These are phyloP conservation scores for Centroberyx gerrardi DNA, from an alignment of 2,797 vertebrate genomes.

Conservation along the genomic window DNA sequence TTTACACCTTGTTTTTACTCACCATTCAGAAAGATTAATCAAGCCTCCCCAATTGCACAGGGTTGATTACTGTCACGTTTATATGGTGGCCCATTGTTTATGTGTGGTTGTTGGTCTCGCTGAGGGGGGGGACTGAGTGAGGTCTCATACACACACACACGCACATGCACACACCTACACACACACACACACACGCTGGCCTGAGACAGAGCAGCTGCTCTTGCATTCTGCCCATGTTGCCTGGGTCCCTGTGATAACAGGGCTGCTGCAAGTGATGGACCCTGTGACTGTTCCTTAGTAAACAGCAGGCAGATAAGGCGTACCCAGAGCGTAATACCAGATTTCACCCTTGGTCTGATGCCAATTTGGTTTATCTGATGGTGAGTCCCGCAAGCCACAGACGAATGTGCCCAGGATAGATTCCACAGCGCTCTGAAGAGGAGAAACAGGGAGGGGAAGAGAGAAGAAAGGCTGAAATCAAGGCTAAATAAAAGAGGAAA, in stretches of 20 bases:
- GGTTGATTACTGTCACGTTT: slow-evolving; percentile 52
- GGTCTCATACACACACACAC: slow-evolving; percentile 15
- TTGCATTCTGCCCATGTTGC: slow-evolving; percentile 67
- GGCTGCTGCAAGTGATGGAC: slow-evolving; percentile 75
- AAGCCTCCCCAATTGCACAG: slow-evolving; percentile 21
- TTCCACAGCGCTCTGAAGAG: slow-evolving; percentile 35
- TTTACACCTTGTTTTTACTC: slow-evolving; percentile 32
- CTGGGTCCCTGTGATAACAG: slow-evolving; percentile 81
- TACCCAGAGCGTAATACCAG: slow-evolving; percentile 68
- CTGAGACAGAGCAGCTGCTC: slow-evolving; percentile 66
- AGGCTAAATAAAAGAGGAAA: slow-evolving; percentile 5
- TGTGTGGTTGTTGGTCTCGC: slow-evolving; percentile 35
- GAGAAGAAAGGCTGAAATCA: slow-evolving; percentile 32
- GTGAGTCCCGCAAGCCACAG: slow-evolving; percentile 41
- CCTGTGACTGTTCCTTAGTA: slow-evolving; percentile 78
- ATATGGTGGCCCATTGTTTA: slow-evolving; percentile 56
- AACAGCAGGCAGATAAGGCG: slow-evolving; percentile 80
- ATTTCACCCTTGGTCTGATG: slow-evolving; percentile 75
- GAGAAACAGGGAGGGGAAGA: slow-evolving; percentile 20
- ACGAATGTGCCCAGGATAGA: slow-evolving; percentile 50
- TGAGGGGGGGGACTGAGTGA: neutral
- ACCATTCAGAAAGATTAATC: slow-evolving; percentile 22
- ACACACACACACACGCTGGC: slow-evolving; percentile 41
- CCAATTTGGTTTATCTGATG: slow-evolving; percentile 74
- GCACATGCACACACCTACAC: neutral